Conservation (phyloP, 2,888 invertebrate species). For the Hyposoter didymator region DNA sequence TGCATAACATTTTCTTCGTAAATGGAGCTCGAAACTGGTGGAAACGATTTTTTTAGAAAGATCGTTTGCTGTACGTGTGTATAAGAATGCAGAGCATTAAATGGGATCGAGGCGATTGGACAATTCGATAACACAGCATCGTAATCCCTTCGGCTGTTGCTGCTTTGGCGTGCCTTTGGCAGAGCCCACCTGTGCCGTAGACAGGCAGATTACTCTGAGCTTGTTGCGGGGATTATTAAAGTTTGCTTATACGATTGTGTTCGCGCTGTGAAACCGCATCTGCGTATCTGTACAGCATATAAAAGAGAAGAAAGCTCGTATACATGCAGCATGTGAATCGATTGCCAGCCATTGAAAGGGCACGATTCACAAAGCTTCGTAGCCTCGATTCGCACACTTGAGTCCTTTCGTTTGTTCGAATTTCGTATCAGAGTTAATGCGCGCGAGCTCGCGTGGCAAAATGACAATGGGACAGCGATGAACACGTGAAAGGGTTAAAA, state of each 20-base stretch:
- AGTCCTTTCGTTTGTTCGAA: not conserved
- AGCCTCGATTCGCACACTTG: not conserved
- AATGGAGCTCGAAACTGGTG: not conserved
- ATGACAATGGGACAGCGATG: constrained; percentile 26
- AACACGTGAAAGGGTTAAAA: constrained; percentile 34
- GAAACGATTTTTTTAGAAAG: not conserved
- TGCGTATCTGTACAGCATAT: not conserved
- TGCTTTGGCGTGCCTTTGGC: constrained; percentile 23
- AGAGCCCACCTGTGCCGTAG: constrained; percentile 8
- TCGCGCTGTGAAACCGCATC: not conserved
- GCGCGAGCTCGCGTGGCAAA: not conserved
- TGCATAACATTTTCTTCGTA: not conserved
- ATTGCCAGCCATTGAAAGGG: not conserved
- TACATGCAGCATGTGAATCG: not conserved
- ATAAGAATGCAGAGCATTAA: not conserved
- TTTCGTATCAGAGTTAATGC: constrained; percentile 9
- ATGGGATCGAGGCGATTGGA: constrained; percentile 36
- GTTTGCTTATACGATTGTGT: constrained; percentile 39
- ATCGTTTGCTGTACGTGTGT: not conserved
- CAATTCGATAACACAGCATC: constrained; percentile 48
- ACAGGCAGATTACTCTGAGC: constrained; percentile 43
- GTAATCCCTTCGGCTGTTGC: constrained; percentile 51
- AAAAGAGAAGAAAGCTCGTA: constrained; percentile 2
- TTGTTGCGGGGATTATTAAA: constrained; percentile 53
- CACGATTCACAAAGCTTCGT: not conserved